These are phyloP conservation scores for Laspeyria flexula DNA, from an alignment of 2,888 invertebrate species.

Conservation along the genomic window DNA sequence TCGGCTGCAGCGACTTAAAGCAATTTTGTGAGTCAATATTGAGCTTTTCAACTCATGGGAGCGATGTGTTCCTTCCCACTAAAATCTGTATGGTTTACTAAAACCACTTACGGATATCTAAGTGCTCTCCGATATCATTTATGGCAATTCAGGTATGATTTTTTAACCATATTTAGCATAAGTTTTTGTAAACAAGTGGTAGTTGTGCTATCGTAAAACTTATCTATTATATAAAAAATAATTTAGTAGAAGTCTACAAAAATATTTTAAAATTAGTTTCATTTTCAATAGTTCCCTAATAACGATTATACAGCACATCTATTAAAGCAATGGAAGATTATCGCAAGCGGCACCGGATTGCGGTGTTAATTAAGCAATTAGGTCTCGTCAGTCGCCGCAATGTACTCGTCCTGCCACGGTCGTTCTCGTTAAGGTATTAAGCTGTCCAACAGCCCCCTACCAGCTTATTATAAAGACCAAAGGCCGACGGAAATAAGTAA, in stretches of 20 bases:
- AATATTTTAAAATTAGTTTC: too few relatives aligned
- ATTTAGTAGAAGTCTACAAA: too few relatives aligned
- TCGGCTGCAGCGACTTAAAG: slow-evolving; percentile 78
- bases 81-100: slow-evolving; percentile 55
- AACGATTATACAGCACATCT: slow-evolving; percentile 36
- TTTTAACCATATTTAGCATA: neutral
- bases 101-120: slow-evolving; percentile 43
- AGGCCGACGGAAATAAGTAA: slow-evolving; percentile 18
- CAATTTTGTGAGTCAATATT: slow-evolving; percentile 84
- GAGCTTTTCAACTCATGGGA: slow-evolving; percentile 75
- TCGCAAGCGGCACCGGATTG: slow-evolving; percentile 54
- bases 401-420: slow-evolving; percentile 44
- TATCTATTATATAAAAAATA: too few relatives aligned
- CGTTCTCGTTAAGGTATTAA: slow-evolving; percentile 64
- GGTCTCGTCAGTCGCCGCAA: slow-evolving; percentile 54
- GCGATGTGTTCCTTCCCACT: slow-evolving; percentile 74
- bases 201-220: too few relatives aligned
- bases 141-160: slow-evolving; percentile 6
- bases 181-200: too few relatives aligned
- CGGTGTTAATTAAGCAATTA: slow-evolving; percentile 72
- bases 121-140: slow-evolving; percentile 6
- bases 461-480: slow-evolving; percentile 50
- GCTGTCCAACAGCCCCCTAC: slow-evolving; percentile 42
- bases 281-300: slow-evolving; percentile 45
- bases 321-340: slow-evolving; percentile 40